These are phyloP conservation scores for Hyaena hyaena DNA, from an alignment of 2,113 vertebrate genomes.

Conservation along the genomic window DNA sequence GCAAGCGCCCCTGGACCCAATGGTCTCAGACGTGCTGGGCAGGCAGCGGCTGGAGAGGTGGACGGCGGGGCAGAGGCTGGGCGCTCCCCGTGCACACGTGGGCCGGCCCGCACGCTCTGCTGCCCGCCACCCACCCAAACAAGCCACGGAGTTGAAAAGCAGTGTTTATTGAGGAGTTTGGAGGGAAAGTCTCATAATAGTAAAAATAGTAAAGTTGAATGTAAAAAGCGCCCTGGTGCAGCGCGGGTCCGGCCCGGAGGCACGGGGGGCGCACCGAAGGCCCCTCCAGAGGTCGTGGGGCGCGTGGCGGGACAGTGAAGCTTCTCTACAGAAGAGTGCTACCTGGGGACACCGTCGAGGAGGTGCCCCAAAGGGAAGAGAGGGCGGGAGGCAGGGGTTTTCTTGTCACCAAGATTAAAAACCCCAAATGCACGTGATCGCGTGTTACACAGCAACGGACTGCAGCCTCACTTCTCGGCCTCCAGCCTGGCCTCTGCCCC, in stretches of 20 bases:
- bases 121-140: slow-evolving; percentile 54
- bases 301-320: slow-evolving; percentile 64
- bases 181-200: slow-evolving; percentile 85
- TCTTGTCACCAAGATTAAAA: slow-evolving; percentile 74
- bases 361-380: not conserved
- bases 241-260: slow-evolving; percentile 14
- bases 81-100: rapidly evolving
- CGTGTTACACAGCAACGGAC: not conserved
- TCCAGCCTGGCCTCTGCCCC: not conserved
- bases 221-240: slow-evolving; percentile 75
- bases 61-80: not conserved
- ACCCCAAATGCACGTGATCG: not conserved
- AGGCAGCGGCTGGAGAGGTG: not conserved
- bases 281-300: not conserved
- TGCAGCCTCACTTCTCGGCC: slow-evolving; percentile 53
- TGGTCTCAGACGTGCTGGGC: too few relatives aligned
- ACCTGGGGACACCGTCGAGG: slow-evolving; percentile 64
- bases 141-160: slow-evolving; percentile 84
- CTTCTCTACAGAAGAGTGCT: slow-evolving; percentile 78
- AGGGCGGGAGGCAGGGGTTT: not conserved
- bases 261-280: not conserved
- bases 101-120: not conserved
- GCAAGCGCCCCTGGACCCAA: rapidly evolving
- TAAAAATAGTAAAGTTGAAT: slow-evolving; percentile 87
- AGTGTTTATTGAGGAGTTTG: slow-evolving; percentile 88